Base-by-base conservation (phyloP, 2,797 vertebrate genomes). In the Anolis apletophallus region DNA sequence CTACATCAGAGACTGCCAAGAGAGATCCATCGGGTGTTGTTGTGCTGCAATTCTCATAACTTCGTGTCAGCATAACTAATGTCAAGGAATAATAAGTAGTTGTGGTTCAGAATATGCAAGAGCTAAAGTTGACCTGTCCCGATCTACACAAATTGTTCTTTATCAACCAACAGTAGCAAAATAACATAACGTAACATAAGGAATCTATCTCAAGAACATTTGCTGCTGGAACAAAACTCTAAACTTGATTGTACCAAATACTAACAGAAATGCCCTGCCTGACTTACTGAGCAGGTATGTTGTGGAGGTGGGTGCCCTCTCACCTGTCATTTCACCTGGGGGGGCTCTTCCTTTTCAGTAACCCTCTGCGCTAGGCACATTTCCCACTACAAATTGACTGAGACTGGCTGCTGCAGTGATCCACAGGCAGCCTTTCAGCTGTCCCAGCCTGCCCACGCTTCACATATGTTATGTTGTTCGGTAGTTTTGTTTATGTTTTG, bases 221-320 rank as follows among this genome's bases (percentile, higher is more conserved):
- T 85, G 10, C 34, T 55, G 78, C 16, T 40, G 57, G 64, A 79
- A 85, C 83, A 85, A 71, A 71, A 55, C 67, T 57, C 34, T 57
- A 40, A 78, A 79, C 52, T 79, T 57, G 75, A 85, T 57, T 78
- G 23, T 79, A 52, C 68, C 32, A 72, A n/a, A 72, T 82, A 34
- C 69, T 72, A 72, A 85, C 75, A 85, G 69, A 85, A 85, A 79
- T 40, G 40, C 40, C 40, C 46, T 46, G 46, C 46, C 46, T 7
- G 7, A 46, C 46, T 46, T 46, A 7, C 46, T 8, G 7, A 6
- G 46, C 7, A 8, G 46, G 46, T 3, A 46, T 46, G 46, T 46
- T 46, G 46, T 46, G 46, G 46, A 1, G 7, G 46, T 46, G 46
- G 46, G 46, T 8, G 7, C 7, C 46, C 7, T 46, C 46, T 6